Evolutionary conservation across 2,113 vertebrate species (phyloP).

Genomic region (Percopsis transmontana): DNA sequence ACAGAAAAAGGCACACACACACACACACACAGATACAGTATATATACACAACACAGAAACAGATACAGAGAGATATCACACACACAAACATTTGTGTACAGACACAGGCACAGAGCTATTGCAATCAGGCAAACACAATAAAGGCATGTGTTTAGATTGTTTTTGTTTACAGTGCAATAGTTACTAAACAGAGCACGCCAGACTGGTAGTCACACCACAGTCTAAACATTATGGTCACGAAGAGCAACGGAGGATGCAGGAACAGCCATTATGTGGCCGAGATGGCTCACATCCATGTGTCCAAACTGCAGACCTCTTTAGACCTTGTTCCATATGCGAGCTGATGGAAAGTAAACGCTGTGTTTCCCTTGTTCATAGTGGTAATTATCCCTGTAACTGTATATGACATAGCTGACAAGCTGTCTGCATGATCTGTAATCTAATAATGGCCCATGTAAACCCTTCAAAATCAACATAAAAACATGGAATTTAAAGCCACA

Average conservation of each 20-base stretch:
- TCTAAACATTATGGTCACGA: slow-evolving; percentile 30
- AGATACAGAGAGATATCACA: slow-evolving; percentile 3
- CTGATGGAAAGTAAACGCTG: not conserved
- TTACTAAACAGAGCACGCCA: slow-evolving; percentile 13
- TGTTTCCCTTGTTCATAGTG: not conserved
- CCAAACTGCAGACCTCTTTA: not conserved
- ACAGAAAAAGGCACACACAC: not conserved
- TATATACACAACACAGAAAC: not conserved
- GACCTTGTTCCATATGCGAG: not conserved
- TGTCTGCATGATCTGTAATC: not conserved
- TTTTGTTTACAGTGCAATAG: slow-evolving; percentile 24
- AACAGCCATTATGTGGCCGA: not conserved
- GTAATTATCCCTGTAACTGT: not conserved
- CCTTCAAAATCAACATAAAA: too few species aligned
- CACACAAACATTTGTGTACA: not conserved
- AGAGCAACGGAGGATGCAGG: slow-evolving; percentile 16
- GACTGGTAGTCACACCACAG: slow-evolving; percentile 25
- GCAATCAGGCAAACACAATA: slow-evolving; percentile 5
- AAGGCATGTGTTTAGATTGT: slow-evolving; percentile 24
- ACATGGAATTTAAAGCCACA: too few species aligned
- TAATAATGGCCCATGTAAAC: too few species aligned
- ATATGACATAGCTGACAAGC: not conserved
- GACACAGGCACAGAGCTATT: too few species aligned
- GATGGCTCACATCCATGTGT: not conserved
- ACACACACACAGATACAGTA: not conserved